Base-by-base conservation (phyloP, 2,888 invertebrate genomes). In the Rhaphigaster nebulosa region DNA sequence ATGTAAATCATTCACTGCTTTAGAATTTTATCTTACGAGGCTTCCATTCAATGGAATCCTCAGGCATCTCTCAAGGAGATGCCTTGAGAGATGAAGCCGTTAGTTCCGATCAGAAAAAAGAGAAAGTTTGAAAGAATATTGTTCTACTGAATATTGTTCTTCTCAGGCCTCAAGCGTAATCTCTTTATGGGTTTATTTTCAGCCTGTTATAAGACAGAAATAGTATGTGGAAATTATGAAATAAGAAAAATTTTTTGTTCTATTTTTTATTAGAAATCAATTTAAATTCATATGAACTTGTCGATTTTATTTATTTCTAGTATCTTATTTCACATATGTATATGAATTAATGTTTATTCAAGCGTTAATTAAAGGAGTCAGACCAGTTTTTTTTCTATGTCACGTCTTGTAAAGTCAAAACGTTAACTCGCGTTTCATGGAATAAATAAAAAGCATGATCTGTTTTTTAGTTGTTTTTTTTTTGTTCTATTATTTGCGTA, bases 21-120 rank as follows among this genome's bases (percentile, higher is more conserved):
- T n/a, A 60, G n/a, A 12, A n/a, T n/a, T 60, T n/a, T 60, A n/a
- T 60, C 60, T 60, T 29, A 0, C 29, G 60, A 12, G n/a, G 12
- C n/a, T 60, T n/a, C 13, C 10, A 23, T 56, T 56, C 23, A 26
- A 60, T 60, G 26, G n/a, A n/a, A n/a, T n/a, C n/a, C n/a, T n/a
- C n/a, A n/a, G n/a, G n/a, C n/a, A n/a, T 60, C n/a, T 29, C 60
- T 60, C n/a, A 60, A n/a, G 60, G 60, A 60, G 60, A 60, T 60
- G n/a, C 60, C n/a, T 60, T 29, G n/a, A 29, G 60, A 60, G n/a
- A 60, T 60, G 60, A 60, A 60, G 60, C n/a, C n/a, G 60, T 60
- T 60, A 60, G 60, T 0, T 12, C 1, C 29, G 60, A n/a, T 60
- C n/a, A 29, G 60, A 60, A 60, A n/a, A 60, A 60, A 60, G 60